Evolutionary conservation across 2,888 invertebrate species (phyloP), one percentile per base, ranked within the genome.

Genomic region (Dryococelus australis): DNA sequence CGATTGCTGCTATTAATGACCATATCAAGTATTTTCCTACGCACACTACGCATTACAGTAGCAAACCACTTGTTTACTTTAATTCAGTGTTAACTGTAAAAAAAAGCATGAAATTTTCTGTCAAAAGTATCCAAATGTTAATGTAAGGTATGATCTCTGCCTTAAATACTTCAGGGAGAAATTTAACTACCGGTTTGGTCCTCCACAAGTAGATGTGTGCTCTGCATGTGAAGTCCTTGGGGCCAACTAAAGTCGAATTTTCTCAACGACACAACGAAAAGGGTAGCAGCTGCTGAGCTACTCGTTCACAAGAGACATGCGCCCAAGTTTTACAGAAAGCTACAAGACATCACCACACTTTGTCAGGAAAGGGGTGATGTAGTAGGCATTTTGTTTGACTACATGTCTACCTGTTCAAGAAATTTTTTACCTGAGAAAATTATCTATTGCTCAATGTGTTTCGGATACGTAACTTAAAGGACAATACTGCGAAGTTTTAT

Each of bases 211-310:
- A 24, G 83, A 28, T 43, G 28, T 83, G 35, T 83, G 81, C 35
- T 81, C 81, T 35, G 26, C 81, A 81, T 27, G 81, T 81, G 81
- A 81, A 81, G 35, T 10, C 35, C 81, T 81, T 35, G 27, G 28
- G 81, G 81, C 35, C 8, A 81, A 81, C 20, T 81, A 20, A 81
- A 35, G 20, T 27, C 27, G 4, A 27, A 9, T 35, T 81, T 81
- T 81, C 35, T 81, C 28, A 81, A 9, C 26, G 81, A 81, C 16
- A 81, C 27, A 27, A 20, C 28, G 12, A 81, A 81, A 35, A 81
- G 81, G 81, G 81, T 35, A 8, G 27, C 28, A 35, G 81, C 35
- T 13, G 27, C 81, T 27, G 81, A 81, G 28, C 13, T 35, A 81
- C 8, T 81, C 35, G 20, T 81, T 81, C 13, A 81, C 20, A 81